Conservation (phyloP, 2,888 invertebrate species). For the Neoascia interrupta region DNA sequence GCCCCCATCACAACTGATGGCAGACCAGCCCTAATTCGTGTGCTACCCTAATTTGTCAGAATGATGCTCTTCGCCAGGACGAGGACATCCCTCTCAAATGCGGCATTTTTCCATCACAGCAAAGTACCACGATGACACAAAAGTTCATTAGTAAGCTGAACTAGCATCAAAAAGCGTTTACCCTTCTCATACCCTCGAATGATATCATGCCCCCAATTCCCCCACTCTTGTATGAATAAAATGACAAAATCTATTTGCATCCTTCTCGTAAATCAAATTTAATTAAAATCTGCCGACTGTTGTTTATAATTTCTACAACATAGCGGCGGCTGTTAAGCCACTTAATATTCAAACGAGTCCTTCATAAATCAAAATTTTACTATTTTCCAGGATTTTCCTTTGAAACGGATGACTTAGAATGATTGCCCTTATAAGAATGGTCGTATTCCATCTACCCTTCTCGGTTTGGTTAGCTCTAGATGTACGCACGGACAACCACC, state of each 20-base stretch:
- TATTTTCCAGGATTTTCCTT: conserved; percentile 46
- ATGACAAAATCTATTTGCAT: conserved; percentile 52
- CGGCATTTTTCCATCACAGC: too few relatives aligned
- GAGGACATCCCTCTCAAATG: too few relatives aligned
- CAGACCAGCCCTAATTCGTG: too few relatives aligned
- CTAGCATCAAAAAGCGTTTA: conserved; percentile 63
- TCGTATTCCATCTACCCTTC: conserved; percentile 12
- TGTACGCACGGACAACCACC: not conserved
- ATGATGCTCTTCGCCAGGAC: too few relatives aligned
- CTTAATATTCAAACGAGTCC: conserved; percentile 68
- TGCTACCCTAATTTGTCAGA: too few relatives aligned
- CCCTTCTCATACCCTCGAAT: conserved; percentile 41
- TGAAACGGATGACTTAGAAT: conserved; percentile 16
- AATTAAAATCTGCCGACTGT: conserved; percentile 67
- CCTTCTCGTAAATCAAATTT: conserved; percentile 67
- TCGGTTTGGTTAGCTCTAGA: conserved; percentile 10
- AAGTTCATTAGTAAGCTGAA: conserved; percentile 67
- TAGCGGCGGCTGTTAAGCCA: conserved; percentile 58
- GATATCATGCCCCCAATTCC: not conserved
- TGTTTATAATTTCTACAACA: conserved; percentile 64
- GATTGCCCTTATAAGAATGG: too few relatives aligned
- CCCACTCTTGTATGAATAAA: not conserved
- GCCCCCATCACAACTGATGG: too few relatives aligned
- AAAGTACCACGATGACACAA: conserved; percentile 45
- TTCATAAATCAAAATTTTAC: conserved; percentile 69